Conservation (phyloP, 1,140 invertebrate species). For the Leptoteleia sp. region DNA sequence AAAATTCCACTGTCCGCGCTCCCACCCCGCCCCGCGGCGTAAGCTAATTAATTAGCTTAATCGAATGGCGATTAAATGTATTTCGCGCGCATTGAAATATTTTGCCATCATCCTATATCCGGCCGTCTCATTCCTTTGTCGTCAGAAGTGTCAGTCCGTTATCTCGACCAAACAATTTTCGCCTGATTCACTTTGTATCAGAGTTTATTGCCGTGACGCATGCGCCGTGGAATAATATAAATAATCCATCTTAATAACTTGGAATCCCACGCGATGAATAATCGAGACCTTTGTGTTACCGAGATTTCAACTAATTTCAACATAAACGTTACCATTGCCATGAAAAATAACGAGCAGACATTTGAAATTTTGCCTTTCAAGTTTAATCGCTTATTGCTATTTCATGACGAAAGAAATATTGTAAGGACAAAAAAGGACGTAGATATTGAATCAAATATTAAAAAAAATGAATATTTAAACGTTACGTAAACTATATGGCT, state of each 20-base stretch:
- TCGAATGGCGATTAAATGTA: slow-evolving; percentile 26
- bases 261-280: slow-evolving; percentile 17
- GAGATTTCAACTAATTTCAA: too few relatives aligned
- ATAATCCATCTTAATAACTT: slow-evolving; percentile 21
- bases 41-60: slow-evolving; percentile 23
- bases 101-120: slow-evolving; percentile 1
- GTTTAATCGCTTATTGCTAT: too few relatives aligned
- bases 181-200: slow-evolving; percentile 41
- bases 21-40: neutral
- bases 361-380: too few relatives aligned
- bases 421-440: too few relatives aligned
- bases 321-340: too few relatives aligned
- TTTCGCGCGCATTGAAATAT: too few relatives aligned
- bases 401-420: too few relatives aligned
- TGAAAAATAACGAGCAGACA: too few relatives aligned
- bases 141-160: slow-evolving; percentile 10
- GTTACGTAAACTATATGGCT: too few relatives aligned
- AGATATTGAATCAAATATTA: too few relatives aligned
- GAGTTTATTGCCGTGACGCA: slow-evolving; percentile 22
- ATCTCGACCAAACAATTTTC: slow-evolving; percentile 42
- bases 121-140: slow-evolving; percentile 30
- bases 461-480: too few relatives aligned
- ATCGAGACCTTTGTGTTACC: too few relatives aligned
- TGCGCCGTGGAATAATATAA: slow-evolving; percentile 16
- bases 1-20: neutral